phyloP scores from a whole-genome alignment of 2,113 vertebrate genomes.

The Notiomystis cincta region DNA sequence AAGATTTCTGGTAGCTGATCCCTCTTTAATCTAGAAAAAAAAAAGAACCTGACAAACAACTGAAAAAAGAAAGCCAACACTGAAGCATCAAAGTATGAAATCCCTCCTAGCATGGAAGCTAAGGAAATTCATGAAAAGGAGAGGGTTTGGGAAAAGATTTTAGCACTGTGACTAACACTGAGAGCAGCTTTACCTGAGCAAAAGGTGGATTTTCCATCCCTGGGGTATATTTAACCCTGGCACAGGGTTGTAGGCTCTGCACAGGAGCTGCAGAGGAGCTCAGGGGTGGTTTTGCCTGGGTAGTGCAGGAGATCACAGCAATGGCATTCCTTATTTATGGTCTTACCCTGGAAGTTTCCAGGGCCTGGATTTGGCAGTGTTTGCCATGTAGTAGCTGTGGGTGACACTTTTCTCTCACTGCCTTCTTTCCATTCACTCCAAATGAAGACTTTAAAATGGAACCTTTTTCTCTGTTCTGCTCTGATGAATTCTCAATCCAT shows the following conservation, averaged over 20 bases:
- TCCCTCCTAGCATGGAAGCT: not conserved
- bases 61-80: not conserved
- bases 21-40: not conserved
- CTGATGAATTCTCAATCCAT: not conserved
- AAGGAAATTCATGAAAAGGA: not conserved
- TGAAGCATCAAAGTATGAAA: not conserved
- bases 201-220: not conserved
- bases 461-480: not conserved
- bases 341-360: not conserved
- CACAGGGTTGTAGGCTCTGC: not conserved
- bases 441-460: not conserved
- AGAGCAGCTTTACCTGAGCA: not conserved
- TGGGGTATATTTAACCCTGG: not conserved
- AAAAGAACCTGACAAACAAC: not conserved
- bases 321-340: not conserved
- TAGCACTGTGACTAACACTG: not conserved
- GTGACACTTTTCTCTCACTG: not conserved
- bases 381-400: not conserved
- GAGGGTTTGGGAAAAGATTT: not conserved
- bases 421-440: not conserved
- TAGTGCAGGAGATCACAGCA: not conserved
- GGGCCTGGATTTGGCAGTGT: not conserved
- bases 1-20: conserved; percentile 25
- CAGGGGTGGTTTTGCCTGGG: not conserved
- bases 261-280: not conserved